phyloP scores from a whole-genome alignment of 2,888 invertebrate species.

The Eustalomyia histrio region DNA sequence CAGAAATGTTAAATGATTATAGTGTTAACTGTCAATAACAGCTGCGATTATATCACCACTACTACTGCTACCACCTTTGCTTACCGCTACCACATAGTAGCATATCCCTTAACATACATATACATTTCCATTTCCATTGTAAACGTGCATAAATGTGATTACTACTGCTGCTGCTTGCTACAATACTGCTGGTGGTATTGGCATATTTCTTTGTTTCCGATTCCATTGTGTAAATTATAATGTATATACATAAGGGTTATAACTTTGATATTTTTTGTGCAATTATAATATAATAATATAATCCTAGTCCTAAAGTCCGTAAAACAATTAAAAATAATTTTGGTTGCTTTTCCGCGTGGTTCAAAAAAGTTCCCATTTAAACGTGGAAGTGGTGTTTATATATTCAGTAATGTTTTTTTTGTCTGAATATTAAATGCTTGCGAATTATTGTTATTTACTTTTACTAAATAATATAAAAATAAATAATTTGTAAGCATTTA shows the following conservation, averaged over 20 bases:
- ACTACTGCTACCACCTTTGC: not conserved
- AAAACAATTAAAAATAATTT: too few relatives aligned
- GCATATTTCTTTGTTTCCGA: constrained; percentile 9
- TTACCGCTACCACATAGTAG: constrained; percentile 6
- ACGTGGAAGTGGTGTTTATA: too few relatives aligned
- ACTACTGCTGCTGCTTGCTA: not conserved
- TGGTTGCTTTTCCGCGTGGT: too few relatives aligned
- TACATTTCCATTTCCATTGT: constrained; percentile 11
- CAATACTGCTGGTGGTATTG: constrained; percentile 1
- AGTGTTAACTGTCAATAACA: constrained; percentile 66
- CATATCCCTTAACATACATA: constrained; percentile 10
- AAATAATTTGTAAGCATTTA: too few relatives aligned
- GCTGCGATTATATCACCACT: constrained; percentile 51
- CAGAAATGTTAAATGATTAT: constrained; percentile 61
- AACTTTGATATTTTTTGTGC: too few relatives aligned
- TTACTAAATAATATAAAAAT: too few relatives aligned
- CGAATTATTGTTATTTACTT: too few relatives aligned
- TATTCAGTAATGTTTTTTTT: too few relatives aligned
- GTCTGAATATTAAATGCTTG: too few relatives aligned
- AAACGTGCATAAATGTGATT: constrained; percentile 39
- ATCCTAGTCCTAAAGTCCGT: too few relatives aligned
- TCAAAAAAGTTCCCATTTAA: too few relatives aligned
- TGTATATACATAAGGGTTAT: not conserved
- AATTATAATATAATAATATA: too few relatives aligned
- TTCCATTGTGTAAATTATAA: not conserved